A percentile compares a stretch with the other conserved stretches of the same genome.
Conservation (phyloP, 2,797 vertebrate genomes). For the Scolopax bukidnonensis region DNA sequence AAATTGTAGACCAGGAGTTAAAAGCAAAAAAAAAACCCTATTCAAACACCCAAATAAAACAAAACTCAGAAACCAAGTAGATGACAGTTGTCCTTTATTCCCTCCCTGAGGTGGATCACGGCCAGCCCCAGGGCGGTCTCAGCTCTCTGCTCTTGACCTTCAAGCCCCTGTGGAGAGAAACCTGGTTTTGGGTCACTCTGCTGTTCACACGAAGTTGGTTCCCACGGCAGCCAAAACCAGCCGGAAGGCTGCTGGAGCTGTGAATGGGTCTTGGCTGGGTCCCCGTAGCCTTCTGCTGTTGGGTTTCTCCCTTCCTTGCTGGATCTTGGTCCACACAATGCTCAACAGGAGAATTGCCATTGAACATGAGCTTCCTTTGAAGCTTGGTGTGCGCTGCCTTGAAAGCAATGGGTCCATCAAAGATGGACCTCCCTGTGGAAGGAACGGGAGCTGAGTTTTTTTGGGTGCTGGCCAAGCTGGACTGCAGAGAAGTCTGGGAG, state of each 20-base stretch:
- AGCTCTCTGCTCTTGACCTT: not conserved
- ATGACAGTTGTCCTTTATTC: not conserved
- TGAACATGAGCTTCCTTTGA: not conserved
- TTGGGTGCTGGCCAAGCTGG: not conserved
- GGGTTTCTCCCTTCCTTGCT: not conserved
- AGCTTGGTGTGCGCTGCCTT: not conserved
- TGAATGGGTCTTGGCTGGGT: not conserved
- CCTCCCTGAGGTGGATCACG: not conserved
- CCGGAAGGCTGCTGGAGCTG: not conserved
- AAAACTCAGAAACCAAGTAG: not conserved
- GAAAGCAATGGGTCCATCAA: not conserved
- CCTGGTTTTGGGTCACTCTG: not conserved
- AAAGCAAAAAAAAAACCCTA: not conserved
- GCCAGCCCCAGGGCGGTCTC: not conserved
- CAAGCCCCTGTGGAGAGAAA: not conserved
- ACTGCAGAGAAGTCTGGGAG: not conserved
- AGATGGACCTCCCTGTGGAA: not conserved
- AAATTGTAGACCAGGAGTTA: not conserved
- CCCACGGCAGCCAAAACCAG: conserved; percentile 1
- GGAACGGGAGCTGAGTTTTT: not conserved
- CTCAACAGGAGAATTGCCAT: not conserved
- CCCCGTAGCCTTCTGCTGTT: not conserved
- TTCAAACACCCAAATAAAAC: not conserved
- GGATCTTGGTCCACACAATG: not conserved
- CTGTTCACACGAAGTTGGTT: not conserved